Conservation (phyloP, 2,113 vertebrate genomes). For the Corydoras sp. region DNA sequence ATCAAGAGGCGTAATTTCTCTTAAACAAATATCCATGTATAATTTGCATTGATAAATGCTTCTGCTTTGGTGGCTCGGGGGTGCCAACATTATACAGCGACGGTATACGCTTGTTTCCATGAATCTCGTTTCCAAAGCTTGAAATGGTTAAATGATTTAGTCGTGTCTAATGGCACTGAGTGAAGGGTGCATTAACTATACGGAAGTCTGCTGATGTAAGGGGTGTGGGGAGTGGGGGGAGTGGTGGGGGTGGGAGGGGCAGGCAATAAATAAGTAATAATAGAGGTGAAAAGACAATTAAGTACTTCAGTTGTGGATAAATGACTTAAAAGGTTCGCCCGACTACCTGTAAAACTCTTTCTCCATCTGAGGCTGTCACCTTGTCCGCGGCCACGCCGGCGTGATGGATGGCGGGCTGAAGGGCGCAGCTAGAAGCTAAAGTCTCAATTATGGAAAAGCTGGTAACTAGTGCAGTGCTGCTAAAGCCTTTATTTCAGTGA, state of each 20-base stretch:
- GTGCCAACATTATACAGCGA: too few species aligned
- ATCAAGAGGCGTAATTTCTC: too few species aligned
- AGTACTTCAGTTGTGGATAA: constrained; percentile 74
- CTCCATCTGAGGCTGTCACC: constrained; percentile 85
- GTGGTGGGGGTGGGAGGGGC: too few species aligned
- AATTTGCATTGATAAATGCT: too few species aligned
- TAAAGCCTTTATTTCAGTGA: constrained; percentile 94
- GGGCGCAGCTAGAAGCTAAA: constrained; percentile 95
- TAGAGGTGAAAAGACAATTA: constrained; percentile 72
- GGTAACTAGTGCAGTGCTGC: constrained; percentile 95
- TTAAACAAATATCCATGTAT: too few species aligned
- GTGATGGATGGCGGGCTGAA: constrained; percentile 99
- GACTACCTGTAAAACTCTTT: constrained; percentile 87
- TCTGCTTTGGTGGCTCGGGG: too few species aligned
- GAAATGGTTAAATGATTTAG: constrained; percentile 25
- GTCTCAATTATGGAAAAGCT: constrained; percentile 98
- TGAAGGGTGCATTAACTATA: constrained; percentile 37
- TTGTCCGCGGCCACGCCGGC: constrained; percentile 81
- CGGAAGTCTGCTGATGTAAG: neutral
- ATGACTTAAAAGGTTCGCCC: constrained; percentile 78
- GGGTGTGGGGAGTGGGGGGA: neutral
- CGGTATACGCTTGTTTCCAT: neutral
- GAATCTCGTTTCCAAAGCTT: constrained; percentile 7
- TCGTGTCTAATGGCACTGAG: constrained; percentile 30
- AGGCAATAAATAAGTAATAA: constrained; percentile 34